phyloP scores from a whole-genome alignment of 2,797 vertebrate species.

The Salmo trutta region DNA sequence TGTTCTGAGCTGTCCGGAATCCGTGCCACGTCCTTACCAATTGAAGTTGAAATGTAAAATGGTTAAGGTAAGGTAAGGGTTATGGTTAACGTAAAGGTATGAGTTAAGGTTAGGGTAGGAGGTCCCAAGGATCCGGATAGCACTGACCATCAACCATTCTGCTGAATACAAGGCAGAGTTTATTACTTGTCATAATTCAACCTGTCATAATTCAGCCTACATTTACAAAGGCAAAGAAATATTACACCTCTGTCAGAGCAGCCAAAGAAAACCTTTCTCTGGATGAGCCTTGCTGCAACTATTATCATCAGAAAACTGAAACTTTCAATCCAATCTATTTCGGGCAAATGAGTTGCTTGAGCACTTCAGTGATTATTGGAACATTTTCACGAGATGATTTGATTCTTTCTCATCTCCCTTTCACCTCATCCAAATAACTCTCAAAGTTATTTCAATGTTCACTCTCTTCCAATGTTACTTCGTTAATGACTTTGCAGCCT shows the following conservation, averaged over 20 bases:
- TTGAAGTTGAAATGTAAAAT: not conserved
- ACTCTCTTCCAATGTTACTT: not conserved
- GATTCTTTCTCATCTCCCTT: slow-evolving; percentile 32
- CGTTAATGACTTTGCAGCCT: not conserved
- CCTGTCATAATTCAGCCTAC: slow-evolving; percentile 27
- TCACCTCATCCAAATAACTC: slow-evolving; percentile 29
- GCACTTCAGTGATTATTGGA: slow-evolving; percentile 51
- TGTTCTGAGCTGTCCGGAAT: not conserved
- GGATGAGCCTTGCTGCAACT: slow-evolving; percentile 34
- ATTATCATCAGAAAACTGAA: slow-evolving; percentile 41
- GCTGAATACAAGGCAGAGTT: slow-evolving; percentile 31
- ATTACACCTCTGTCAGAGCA: slow-evolving; percentile 30
- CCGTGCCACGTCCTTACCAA: not conserved
- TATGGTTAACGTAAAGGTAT: no score
- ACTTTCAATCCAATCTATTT: slow-evolving; percentile 48
- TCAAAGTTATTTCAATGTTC: slow-evolving; percentile 35
- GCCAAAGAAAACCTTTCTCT: slow-evolving; percentile 31
- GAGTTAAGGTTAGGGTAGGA: no score
- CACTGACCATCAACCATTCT: slow-evolving; percentile 24
- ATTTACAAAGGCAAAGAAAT: slow-evolving; percentile 33
- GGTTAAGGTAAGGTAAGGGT: no score
- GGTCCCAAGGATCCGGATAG: no score
- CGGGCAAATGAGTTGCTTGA: slow-evolving; percentile 36
- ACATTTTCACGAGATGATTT: slow-evolving; percentile 52
- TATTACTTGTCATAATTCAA: slow-evolving; percentile 30